Percentiles rank a stretch among this genome's conserved stretches.
These are phyloP conservation scores for Amphibalanus amphitrite DNA, from an alignment of 1,140 invertebrate genomes.

Conservation along the genomic window DNA sequence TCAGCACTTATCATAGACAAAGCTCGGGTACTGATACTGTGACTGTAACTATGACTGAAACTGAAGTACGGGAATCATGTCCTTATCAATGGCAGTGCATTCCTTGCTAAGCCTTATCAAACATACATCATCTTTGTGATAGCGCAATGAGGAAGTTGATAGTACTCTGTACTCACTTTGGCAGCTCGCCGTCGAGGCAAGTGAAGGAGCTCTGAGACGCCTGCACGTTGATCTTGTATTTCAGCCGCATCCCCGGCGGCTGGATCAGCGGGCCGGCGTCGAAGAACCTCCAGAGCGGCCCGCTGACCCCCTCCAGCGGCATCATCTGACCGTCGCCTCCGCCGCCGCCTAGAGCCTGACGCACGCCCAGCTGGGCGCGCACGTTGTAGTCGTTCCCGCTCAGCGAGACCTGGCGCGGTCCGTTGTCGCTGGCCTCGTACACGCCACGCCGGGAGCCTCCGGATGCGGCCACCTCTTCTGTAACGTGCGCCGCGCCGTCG, in stretches of 20 bases:
- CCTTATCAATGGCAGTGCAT: too few relatives aligned
- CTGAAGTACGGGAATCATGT: too few relatives aligned
- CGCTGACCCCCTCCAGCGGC: background rate
- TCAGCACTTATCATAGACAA: too few relatives aligned
- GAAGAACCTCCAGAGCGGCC: slow-evolving; percentile 6
- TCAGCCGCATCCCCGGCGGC: slow-evolving; percentile 4
- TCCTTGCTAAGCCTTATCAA: too few relatives aligned
- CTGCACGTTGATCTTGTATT: background rate
- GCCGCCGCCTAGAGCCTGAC: background rate
- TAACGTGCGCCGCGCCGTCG: background rate
- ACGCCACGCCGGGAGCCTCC: background rate
- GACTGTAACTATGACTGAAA: too few relatives aligned
- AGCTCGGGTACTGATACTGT: too few relatives aligned
- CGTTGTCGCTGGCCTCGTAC: background rate
- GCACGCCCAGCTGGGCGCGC: background rate
- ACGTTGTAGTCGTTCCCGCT: background rate
- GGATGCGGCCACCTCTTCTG: background rate
- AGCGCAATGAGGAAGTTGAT: too few relatives aligned
- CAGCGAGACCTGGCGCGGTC: background rate
- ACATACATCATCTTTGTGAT: too few relatives aligned
- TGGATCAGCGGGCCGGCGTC: slow-evolving; percentile 4
- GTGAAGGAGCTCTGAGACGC: background rate
- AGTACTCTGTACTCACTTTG: background rate
- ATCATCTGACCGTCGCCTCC: background rate
- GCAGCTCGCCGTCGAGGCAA: background rate